Conservation (phyloP, 2,888 invertebrate genomes). For the Galeruca laticollis region DNA sequence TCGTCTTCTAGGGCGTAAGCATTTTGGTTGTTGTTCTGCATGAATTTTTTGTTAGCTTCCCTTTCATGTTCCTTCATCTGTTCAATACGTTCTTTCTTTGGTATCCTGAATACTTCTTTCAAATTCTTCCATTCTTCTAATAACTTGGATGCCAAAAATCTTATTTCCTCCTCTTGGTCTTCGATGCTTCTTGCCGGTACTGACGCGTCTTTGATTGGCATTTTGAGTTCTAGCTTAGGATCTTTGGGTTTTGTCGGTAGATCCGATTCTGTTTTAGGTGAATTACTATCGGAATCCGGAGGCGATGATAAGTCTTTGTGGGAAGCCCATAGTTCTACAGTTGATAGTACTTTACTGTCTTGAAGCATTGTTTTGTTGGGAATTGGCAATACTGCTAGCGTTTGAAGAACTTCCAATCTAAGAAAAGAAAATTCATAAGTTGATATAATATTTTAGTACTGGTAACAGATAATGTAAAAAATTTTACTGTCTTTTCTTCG, state of each 20-base stretch:
- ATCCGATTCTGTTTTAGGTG: slow-evolving; percentile 55
- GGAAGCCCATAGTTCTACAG: slow-evolving; percentile 87
- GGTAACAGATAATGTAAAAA: no score
- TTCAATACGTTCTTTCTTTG: slow-evolving; percentile 92
- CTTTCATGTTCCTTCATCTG: slow-evolving; percentile 96
- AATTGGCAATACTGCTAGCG: slow-evolving; percentile 88
- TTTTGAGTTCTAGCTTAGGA: slow-evolving; percentile 26
- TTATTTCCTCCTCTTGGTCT: slow-evolving; percentile 68
- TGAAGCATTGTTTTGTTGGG: slow-evolving; percentile 93
- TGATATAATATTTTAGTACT: slow-evolving; percentile 1
- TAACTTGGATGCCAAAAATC: slow-evolving; percentile 73
- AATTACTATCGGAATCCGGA: slow-evolving; percentile 64
- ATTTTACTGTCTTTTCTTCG: no score
- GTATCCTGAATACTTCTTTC: slow-evolving; percentile 88
- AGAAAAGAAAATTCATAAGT: slow-evolving; percentile 23
- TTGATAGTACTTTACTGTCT: slow-evolving; percentile 89
- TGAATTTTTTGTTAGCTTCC: slow-evolving; percentile 78
- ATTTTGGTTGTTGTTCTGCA: slow-evolving; percentile 53
- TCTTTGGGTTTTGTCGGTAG: slow-evolving; percentile 29
- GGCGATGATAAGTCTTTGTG: slow-evolving; percentile 62
- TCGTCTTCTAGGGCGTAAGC: slow-evolving; percentile 49
- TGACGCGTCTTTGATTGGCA: slow-evolving; percentile 34
- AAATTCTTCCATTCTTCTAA: slow-evolving; percentile 81
- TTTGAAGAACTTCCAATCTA: slow-evolving; percentile 82
- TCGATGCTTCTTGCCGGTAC: slow-evolving; percentile 44